Conservation (phyloP, 2,888 invertebrate genomes). For the Peribatodes rhomboidaria region DNA sequence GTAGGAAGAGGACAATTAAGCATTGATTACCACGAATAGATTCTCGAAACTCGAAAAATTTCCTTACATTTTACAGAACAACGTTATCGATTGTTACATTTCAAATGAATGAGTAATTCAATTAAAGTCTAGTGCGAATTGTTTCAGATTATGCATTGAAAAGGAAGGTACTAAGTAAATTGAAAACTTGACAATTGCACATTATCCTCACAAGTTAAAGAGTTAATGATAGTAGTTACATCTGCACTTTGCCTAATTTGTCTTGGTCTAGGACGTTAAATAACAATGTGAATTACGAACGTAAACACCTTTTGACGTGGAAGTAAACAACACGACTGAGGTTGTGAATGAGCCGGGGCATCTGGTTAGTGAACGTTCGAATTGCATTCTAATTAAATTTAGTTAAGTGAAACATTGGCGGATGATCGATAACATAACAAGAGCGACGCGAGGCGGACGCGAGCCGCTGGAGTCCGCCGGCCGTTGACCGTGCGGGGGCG, state of each 20-base stretch:
- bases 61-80: conserved; percentile 11
- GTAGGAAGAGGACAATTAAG: conserved; percentile 41
- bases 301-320: conserved; percentile 29
- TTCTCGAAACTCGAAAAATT: conserved; percentile 8
- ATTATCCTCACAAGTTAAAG: not conserved
- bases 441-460: conserved; percentile 68
- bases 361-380: conserved; percentile 28
- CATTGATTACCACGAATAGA: conserved; percentile 24
- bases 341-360: conserved; percentile 28
- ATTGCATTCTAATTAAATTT: conserved; percentile 66
- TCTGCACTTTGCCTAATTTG: conserved; percentile 6
- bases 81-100: conserved; percentile 11
- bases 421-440: conserved; percentile 80
- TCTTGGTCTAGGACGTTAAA: conserved; percentile 5
- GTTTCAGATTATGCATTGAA: not conserved
- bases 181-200: not conserved
- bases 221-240: not conserved
- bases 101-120: conserved; percentile 3
- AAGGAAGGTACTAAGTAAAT: not conserved
- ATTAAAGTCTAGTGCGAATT: conserved; percentile 12
- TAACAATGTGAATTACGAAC: conserved; percentile 24
- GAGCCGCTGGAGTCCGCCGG: conserved; percentile 72
- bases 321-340: conserved; percentile 32
- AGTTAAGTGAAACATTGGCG: conserved; percentile 68
- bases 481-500: conserved; percentile 80